Evolutionary conservation across 2,113 vertebrate genomes (phyloP).

Genomic region (Helogale parvula): DNA sequence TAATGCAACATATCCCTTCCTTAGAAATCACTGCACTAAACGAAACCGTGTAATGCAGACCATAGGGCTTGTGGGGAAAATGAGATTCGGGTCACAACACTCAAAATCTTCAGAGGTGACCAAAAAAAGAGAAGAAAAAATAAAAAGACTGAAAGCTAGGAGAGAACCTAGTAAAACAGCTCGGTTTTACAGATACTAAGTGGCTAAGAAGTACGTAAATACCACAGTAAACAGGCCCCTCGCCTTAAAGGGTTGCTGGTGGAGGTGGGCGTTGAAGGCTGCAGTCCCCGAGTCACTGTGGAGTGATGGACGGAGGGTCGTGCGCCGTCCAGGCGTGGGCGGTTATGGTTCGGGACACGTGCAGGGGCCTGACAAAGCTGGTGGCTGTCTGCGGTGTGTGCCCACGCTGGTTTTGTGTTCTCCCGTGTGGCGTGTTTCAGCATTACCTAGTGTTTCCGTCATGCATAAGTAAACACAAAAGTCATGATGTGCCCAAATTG

Average conservation of each 20-base stretch:
- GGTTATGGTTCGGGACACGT: neutral
- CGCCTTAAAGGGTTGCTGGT: neutral
- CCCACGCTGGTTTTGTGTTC: neutral
- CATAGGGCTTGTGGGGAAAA: neutral
- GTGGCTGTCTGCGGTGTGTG: neutral
- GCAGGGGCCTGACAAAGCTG: neutral
- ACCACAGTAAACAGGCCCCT: neutral
- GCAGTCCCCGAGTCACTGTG: neutral
- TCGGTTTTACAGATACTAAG: neutral
- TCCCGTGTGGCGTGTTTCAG: neutral
- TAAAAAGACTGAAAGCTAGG: neutral
- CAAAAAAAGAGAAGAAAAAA: neutral
- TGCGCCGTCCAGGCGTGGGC: neutral
- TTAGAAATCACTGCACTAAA: neutral
- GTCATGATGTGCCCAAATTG: neutral
- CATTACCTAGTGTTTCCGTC: neutral
- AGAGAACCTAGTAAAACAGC: neutral
- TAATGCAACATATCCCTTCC: neutral
- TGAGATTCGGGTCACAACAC: neutral
- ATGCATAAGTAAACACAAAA: neutral
- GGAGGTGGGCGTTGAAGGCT: neutral
- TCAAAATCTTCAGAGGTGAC: neutral
- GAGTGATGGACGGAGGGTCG: neutral
- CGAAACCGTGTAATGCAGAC: neutral
- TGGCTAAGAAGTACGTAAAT: neutral